Conservation (phyloP, 2,797 vertebrate species). For the Enteromius thamalakanensis region DNA sequence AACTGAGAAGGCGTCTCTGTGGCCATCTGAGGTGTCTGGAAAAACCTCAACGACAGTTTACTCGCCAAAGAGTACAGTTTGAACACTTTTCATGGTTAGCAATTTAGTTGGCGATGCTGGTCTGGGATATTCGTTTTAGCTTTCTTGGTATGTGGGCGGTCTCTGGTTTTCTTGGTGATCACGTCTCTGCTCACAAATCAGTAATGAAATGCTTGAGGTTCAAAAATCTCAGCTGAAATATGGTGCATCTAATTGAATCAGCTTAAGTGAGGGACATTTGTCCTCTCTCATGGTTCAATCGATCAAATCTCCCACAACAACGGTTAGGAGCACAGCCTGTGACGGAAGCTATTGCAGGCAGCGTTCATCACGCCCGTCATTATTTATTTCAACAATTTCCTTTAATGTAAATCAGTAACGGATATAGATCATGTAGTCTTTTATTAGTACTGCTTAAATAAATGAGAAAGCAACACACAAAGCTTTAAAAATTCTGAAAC, state of each 20-base stretch:
- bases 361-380: not conserved
- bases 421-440: not conserved
- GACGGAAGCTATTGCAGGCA: constrained; percentile 23
- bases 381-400: constrained; percentile 26
- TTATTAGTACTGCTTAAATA: not conserved
- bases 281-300: constrained; percentile 54
- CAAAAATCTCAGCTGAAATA: constrained; percentile 57
- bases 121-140: not conserved
- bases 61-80: constrained; percentile 40
- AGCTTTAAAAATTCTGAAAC: not conserved
- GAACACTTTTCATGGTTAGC: not conserved
- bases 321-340: constrained; percentile 30
- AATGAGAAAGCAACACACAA: not conserved
- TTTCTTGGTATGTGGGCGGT: not conserved
- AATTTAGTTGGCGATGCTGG: not conserved
- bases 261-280: constrained; percentile 53
- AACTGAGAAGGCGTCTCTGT: constrained; percentile 33
- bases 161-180: constrained; percentile 34
- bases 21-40: constrained; percentile 59
- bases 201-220: constrained; percentile 48
- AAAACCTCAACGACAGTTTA: constrained; percentile 53
- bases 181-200: constrained; percentile 28
- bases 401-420: constrained; percentile 14
- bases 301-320: constrained; percentile 55
- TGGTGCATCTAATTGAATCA: constrained; percentile 55